Evolutionary conservation across 1,140 invertebrate genomes (phyloP), one percentile per base, ranked within the genome.

Genomic region (Olivierus martensii): DNA sequence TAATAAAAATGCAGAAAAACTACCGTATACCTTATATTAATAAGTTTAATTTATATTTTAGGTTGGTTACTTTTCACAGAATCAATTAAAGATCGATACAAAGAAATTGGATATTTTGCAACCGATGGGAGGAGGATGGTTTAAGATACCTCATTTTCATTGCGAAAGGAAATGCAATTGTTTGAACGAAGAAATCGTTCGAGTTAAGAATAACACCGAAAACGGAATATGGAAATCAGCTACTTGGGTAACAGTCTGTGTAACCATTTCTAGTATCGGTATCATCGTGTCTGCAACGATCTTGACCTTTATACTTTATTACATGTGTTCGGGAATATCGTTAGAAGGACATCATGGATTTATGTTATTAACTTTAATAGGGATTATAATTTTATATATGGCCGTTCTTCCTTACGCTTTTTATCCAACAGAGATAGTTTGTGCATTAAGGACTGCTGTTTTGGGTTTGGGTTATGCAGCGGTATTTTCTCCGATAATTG

Each of bases 351-450:
- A 76, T 61, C 75, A 75, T 3, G 52, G 61, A 0, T 63, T 77
- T 7, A 76, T 76, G 6, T 65, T 77, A 12, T 41, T 75, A 1
- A 59, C 78, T 15, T 64, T 78, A 3, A 35, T 76, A 3, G 59
- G 62, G 1, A 55, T 68, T 11, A 65, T 75, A 5, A 66, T 77
- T 22, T 70, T 73, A 6, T 73, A 77, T 53, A 61, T 68, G 15
- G 69, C 74, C 2, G 69, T 74, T 0, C 43, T 78, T 0, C 75
- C 75, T 3, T 80, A 74, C 57, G 71, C 72, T 43, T 67, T 79
- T 49, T 63, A 71, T 18, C 69, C 71, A 12, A 65, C 66, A 34
- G 57, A 59, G 18, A 19, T 48, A 0, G 62, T 64, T 10, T 77
- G 77, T 52, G 66, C 70, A 2, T 58, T 70, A 14, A 71, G 76